Percentiles rank a stretch among this genome's conserved stretches.
Conservation (phyloP, 1,140 invertebrate species). For the Dendroctonus valens region DNA sequence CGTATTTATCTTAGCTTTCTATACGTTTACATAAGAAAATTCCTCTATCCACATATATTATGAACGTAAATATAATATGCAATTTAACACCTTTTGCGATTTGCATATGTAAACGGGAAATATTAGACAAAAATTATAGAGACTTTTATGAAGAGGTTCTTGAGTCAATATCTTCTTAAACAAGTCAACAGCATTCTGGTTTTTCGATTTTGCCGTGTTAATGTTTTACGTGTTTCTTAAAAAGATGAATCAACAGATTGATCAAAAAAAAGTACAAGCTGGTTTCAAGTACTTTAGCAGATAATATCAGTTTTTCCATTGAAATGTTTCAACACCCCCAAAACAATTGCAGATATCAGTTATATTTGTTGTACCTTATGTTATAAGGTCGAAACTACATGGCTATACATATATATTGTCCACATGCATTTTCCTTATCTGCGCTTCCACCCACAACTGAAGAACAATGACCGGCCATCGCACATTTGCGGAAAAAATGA, state of each 20-base stretch:
- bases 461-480: conserved; percentile 16
- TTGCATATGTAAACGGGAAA: conserved; percentile 15
- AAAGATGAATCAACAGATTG: neutral
- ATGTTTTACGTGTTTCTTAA: neutral
- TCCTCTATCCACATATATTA: conserved; percentile 8
- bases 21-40: conserved; percentile 14
- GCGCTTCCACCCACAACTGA: conserved; percentile 2
- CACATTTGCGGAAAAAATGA: conserved; percentile 16
- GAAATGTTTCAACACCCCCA: too few species aligned
- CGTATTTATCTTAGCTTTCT: conserved; percentile 9
- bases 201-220: conserved; percentile 10
- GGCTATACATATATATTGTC: neutral
- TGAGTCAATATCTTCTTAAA: conserved; percentile 11
- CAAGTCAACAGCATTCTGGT: neutral
- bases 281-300: too few species aligned
- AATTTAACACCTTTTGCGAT: conserved; percentile 24
- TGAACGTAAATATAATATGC: conserved; percentile 19
- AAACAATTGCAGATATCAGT: too few species aligned
- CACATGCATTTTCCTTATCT: conserved; percentile 13
- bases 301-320: too few species aligned
- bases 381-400: too few species aligned
- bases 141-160: conserved; percentile 11
- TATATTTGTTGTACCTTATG: too few species aligned
- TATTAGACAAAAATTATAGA: conserved; percentile 15
- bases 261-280: too few species aligned